Base-by-base conservation (phyloP, 2,888 invertebrate species). In the Polietes domitor region DNA sequence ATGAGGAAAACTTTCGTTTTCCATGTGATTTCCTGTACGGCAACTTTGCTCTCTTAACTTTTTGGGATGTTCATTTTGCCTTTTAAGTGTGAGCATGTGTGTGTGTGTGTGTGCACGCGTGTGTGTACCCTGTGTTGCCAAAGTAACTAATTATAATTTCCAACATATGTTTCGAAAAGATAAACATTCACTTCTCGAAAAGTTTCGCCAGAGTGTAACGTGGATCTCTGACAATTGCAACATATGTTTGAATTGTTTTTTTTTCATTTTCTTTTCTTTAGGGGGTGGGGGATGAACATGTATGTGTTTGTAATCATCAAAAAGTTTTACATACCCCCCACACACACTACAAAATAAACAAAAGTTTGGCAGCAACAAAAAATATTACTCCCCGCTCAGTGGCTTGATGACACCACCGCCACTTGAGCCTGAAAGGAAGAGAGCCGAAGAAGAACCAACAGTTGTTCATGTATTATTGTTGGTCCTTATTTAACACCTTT, bases 81-180 rank as follows among this genome's bases (percentile, higher is more conserved):
- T 68, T 43, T 41, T 41, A n/a, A n/a, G n/a, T n/a, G n/a, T n/a
- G n/a, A 7, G 32, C 32, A 3, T 32, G 32, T 5, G 32, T 32
- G 32, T 32, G 32, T 32, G 32, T 5, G 5, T 32, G 32, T 32
- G 32, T 32, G 32, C 7, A 7, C 7, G 55, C 19, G 55, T 50
- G 21, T 37, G 37, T 37, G 21, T 53, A n/a, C n/a, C n/a, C n/a
- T n/a, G 65, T 41, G 17, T 65, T 65, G 17, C 68, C 43, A 68
- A 61, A 68, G 68, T 68, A 68, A 68, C 68, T 68, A 68, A 68
- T 68, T 68, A 68, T 68, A 68, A 68, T 68, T 68, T 68, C 68
- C 68, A 43, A 68, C 68, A 68, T 68, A 68, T 68, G 68, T 68
- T 68, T 41, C 68, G n/a, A 24, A 68, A 68, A 68, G 68, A 68